phyloP scores from a whole-genome alignment of 2,797 vertebrate genomes.

The Spea hammondii region DNA sequence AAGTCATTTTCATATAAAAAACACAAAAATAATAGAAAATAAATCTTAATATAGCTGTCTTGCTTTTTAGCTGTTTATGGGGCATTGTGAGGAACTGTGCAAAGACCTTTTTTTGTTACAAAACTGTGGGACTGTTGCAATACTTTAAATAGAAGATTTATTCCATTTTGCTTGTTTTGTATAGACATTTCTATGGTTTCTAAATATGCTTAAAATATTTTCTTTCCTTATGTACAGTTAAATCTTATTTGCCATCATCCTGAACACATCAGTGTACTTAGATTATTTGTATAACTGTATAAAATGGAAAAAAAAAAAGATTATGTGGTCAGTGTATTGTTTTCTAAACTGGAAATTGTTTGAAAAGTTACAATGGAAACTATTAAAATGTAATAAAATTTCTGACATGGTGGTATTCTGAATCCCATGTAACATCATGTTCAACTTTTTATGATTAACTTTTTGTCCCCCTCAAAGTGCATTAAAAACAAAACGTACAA shows the following conservation, averaged over 20 bases:
- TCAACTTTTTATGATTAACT: no score
- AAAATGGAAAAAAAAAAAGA: slow-evolving; percentile 76
- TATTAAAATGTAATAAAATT: slow-evolving; percentile 80
- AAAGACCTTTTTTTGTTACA: slow-evolving; percentile 79
- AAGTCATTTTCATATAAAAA: slow-evolving; percentile 71
- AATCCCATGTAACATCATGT: background rate
- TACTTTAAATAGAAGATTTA: slow-evolving; percentile 90
- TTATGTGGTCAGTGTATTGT: slow-evolving; percentile 80
- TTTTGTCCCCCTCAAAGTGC: no score
- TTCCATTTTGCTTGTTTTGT: slow-evolving; percentile 89
- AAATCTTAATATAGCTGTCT: slow-evolving; percentile 67
- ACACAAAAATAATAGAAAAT: slow-evolving; percentile 13
- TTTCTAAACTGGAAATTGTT: slow-evolving; percentile 88
- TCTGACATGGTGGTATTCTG: slow-evolving; percentile 54
- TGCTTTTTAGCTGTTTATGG: slow-evolving; percentile 80
- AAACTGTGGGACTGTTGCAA: slow-evolving; percentile 96
- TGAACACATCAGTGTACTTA: slow-evolving; percentile 79
- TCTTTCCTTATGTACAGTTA: slow-evolving; percentile 75
- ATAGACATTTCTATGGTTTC: slow-evolving; percentile 84
- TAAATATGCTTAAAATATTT: slow-evolving; percentile 79
- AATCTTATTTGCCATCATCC: slow-evolving; percentile 78
- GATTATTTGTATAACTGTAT: slow-evolving; percentile 92
- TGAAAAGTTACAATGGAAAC: slow-evolving; percentile 78
- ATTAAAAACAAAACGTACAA: no score
- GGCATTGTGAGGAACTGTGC: slow-evolving; percentile 80